Base-by-base conservation (phyloP, 2,113 vertebrate genomes). In the Corythornis cristatus region DNA sequence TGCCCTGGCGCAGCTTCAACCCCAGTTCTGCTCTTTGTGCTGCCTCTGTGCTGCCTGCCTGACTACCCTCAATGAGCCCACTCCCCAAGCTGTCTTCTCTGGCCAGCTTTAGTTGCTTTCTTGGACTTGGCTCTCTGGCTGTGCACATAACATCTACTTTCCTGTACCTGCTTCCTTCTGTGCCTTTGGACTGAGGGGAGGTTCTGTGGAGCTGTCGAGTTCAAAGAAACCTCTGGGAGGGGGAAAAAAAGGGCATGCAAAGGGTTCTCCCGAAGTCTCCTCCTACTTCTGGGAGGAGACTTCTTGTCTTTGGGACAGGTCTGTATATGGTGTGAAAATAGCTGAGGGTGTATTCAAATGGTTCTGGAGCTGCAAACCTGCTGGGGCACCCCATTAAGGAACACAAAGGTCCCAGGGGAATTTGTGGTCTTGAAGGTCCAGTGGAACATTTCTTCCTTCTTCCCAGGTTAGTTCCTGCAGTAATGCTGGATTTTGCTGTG, bases 81-180 rank as follows among this genome's bases (percentile, higher is more conserved):
- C 50, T 53, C 80, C 85, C 71, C 42, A 37, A 26, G 83, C 94
- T 93, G 2, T 76, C 66, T 85, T 73, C 71, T 94, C 75, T 6
- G 35, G 83, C 60, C 75, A 85, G 71, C 93, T 89, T 93, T 64
- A 75, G 8, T 61, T 85, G 96, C 93, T 94, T 94, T 72, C 82
- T 83, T 1, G 7, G 85, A 40, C 71, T 91, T 87, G 94, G 94
- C 95, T 96, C 82, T 96, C 82, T 96, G 93, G 94, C 95, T 95
- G 93, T 45, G 84, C 82, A 88, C 65, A 73, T 92, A 86, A 61
- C 91, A 86, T 76, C 56, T 74, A 40, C 68, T 77, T n/a, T 71
- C 62, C 82, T 31, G n/a, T 87, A 37, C 61, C 88, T 57, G 86
- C 90, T 96, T 62, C 64, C 81, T 83, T 93, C 78, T 80, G 67